Evolutionary conservation across 2,888 invertebrate genomes (phyloP).

Genomic region (Cephus sareptanus): DNA sequence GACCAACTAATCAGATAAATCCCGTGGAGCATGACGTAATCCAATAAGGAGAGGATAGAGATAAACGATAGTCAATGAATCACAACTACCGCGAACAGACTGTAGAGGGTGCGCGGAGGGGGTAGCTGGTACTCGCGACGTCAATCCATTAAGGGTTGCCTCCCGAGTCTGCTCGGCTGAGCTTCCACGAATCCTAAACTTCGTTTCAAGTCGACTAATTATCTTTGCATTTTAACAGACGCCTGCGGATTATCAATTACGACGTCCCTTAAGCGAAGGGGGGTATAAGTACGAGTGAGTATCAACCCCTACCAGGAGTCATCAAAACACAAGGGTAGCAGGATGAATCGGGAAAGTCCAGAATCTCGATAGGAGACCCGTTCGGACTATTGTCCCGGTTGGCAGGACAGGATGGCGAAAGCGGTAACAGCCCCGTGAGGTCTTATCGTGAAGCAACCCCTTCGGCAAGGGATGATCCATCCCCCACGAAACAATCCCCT

Average conservation of each 20-base stretch:
- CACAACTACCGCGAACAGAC: background rate
- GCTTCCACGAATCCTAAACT: constrained; percentile 13
- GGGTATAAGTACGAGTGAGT: background rate
- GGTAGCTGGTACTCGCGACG: background rate
- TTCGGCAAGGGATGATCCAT: constrained; percentile 38
- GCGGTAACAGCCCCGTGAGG: constrained; percentile 7
- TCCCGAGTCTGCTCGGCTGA: background rate
- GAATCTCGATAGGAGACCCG: background rate
- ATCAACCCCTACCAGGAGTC: background rate
- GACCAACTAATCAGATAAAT: background rate
- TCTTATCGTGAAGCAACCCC: constrained; percentile 42
- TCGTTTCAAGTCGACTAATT: constrained; percentile 21
- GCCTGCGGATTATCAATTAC: constrained; percentile 17
- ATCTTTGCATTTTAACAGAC: constrained; percentile 17
- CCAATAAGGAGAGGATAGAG: background rate
- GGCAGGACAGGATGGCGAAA: background rate
- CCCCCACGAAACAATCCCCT: constrained; percentile 46
- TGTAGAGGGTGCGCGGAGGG: background rate
- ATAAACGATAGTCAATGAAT: background rate
- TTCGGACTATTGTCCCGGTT: background rate
- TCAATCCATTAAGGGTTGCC: constrained; percentile 15
- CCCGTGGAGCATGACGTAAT: background rate
- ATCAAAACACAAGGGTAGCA: background rate
- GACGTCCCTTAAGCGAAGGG: constrained; percentile 1
- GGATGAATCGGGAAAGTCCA: background rate